Conservation (phyloP, 1,140 invertebrate genomes). For the Megathymus violae region DNA sequence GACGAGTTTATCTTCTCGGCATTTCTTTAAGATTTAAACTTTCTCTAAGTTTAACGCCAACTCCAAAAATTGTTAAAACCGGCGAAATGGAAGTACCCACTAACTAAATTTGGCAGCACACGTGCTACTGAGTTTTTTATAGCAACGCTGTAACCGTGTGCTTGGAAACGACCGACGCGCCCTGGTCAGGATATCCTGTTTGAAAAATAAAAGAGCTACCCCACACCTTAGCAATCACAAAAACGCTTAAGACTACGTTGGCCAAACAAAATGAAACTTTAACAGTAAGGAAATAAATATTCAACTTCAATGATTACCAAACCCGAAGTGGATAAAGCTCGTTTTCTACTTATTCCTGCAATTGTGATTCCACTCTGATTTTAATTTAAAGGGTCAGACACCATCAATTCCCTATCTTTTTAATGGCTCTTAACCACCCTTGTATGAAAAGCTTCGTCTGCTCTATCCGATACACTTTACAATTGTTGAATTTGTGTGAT, state of each 20-base stretch:
- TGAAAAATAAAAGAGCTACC: conserved; percentile 81
- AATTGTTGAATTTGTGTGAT: no score
- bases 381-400: neutral
- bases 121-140: conserved; percentile 65
- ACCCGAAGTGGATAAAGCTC: conserved; percentile 1
- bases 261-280: conserved; percentile 2
- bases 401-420: conserved; percentile 3
- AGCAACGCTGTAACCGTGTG: conserved; percentile 69
- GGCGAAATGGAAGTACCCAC: conserved; percentile 10
- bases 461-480: no score
- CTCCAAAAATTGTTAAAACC: conserved; percentile 2
- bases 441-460: no score
- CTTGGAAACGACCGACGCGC: conserved; percentile 65
- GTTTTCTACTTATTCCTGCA: conserved; percentile 5
- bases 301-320: neutral
- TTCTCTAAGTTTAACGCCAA: neutral
- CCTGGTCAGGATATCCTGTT: conserved; percentile 79
- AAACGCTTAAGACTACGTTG: conserved; percentile 32
- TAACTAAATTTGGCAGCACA: conserved; percentile 56
- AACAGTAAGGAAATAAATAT: neutral
- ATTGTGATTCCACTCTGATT: conserved; percentile 10
- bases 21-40: conserved; percentile 1
- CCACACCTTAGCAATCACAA: conserved; percentile 66
- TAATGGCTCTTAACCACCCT: no score
- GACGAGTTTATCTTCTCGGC: no score